Conservation (phyloP, 2,888 invertebrate species). For the Plebejus anna region DNA sequence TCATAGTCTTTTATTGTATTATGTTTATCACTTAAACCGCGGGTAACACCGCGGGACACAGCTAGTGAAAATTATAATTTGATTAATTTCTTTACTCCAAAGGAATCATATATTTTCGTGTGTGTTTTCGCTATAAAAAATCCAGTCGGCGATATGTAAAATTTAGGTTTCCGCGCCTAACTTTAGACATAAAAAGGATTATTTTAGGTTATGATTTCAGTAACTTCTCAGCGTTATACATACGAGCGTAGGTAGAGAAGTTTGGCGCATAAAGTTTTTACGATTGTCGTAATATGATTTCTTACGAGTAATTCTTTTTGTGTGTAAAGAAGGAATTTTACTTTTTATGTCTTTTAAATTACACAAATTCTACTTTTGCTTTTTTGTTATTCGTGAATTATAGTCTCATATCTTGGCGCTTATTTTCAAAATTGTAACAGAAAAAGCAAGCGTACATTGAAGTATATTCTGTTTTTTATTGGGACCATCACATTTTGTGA, state of each 20-base stretch:
- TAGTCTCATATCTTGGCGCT: background rate
- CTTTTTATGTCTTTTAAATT: constrained; percentile 24
- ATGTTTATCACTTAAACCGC: too few species aligned
- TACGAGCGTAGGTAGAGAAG: background rate
- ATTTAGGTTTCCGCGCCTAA: background rate
- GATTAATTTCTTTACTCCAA: too few species aligned
- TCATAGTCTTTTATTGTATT: too few species aligned
- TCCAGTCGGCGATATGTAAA: too few species aligned
- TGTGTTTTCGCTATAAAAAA: too few species aligned
- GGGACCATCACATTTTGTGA: too few species aligned
- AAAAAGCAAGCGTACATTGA: too few species aligned
- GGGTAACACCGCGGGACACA: too few species aligned
- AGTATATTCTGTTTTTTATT: too few species aligned
- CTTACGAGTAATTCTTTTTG: constrained; percentile 15
- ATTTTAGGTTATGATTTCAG: constrained; percentile 1
- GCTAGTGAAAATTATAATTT: too few species aligned
- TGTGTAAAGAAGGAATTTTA: background rate
- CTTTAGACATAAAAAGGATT: constrained; percentile 6
- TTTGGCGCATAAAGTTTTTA: constrained; percentile 14
- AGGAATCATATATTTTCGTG: too few species aligned
- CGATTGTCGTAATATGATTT: constrained; percentile 4
- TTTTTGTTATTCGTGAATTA: background rate
- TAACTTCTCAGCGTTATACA: background rate
- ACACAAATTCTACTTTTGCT: background rate
- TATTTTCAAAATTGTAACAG: background rate